Conservation (phyloP, 2,113 vertebrate genomes). For the Colinus virginianus region DNA sequence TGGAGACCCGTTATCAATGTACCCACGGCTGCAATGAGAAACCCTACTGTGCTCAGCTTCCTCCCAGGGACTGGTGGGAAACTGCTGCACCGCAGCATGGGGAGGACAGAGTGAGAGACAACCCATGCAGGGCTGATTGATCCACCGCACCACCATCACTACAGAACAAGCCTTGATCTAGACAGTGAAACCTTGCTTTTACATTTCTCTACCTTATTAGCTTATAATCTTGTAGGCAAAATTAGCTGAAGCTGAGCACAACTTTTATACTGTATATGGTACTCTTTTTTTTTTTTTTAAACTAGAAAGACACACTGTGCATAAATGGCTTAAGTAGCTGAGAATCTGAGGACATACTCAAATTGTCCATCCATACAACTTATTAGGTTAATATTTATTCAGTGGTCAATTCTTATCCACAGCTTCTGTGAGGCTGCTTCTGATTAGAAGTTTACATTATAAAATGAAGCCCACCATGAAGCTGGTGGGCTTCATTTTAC, state of each 20-base stretch:
- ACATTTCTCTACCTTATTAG: not conserved
- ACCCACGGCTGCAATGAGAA: rapidly evolving
- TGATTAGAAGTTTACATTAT: not conserved
- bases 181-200: not conserved
- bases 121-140: not conserved
- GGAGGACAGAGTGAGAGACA: not conserved
- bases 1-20: not conserved
- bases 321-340: not conserved
- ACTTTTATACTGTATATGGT: not conserved
- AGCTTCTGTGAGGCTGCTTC: not conserved
- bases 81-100: not conserved
- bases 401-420: not conserved
- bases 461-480: not conserved
- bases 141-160: not conserved
- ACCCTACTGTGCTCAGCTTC: not conserved
- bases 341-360: not conserved
- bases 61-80: not conserved
- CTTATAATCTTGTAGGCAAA: not conserved
- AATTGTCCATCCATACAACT: not conserved
- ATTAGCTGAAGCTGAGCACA: not conserved
- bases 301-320: not conserved
- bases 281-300: not conserved
- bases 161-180: not conserved
- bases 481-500: not conserved
- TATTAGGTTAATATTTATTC: not conserved